Conservation (phyloP, 2,888 invertebrate genomes). For the Ethmia dodecea region DNA sequence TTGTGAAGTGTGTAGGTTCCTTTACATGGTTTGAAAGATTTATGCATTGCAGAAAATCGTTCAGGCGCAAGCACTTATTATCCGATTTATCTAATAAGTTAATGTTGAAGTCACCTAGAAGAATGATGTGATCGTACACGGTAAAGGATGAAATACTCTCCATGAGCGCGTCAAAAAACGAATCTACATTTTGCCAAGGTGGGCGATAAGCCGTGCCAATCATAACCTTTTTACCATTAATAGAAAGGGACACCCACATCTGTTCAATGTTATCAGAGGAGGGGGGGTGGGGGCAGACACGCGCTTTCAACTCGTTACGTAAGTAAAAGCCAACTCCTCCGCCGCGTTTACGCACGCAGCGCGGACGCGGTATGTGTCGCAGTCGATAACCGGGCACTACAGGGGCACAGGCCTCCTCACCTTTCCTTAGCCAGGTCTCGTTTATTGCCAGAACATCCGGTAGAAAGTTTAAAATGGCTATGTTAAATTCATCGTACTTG, state of each 20-base stretch:
- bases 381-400: no score
- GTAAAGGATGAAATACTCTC: conserved; percentile 4
- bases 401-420: no score
- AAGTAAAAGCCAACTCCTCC: no score
- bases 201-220: conserved; percentile 21
- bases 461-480: no score
- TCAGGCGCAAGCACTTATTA: conserved; percentile 4
- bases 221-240: conserved; percentile 1
- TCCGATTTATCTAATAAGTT: conserved; percentile 5
- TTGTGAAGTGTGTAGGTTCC: conserved; percentile 15
- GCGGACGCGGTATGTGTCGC: no score
- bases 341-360: no score
- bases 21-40: conserved; percentile 5
- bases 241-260: background rate
- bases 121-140: conserved; percentile 5
- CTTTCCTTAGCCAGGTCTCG: no score
- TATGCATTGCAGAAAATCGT: conserved; percentile 1
- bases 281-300: no score
- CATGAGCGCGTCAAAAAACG: conserved; percentile 16
- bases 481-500: no score
- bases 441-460: no score
- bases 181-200: conserved; percentile 13
- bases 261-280: no score
- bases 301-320: no score
- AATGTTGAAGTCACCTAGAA: conserved; percentile 14